Base-by-base conservation (phyloP, 2,113 vertebrate genomes). In the Nasalis larvatus region DNA sequence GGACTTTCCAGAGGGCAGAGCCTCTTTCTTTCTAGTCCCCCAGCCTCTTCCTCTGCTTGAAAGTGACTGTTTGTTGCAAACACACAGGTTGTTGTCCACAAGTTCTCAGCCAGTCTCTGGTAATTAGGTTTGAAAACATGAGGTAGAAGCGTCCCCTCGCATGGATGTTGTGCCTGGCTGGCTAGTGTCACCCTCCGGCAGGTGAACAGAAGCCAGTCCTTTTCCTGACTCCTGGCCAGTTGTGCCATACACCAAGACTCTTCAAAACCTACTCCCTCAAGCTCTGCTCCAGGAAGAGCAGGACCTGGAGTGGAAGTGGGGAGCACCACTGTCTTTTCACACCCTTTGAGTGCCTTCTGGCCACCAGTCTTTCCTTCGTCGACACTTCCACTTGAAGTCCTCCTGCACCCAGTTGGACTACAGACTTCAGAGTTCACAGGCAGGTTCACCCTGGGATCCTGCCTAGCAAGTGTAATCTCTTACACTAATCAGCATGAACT, bases 391-490 rank as follows among this genome's bases (percentile, higher is more conserved):
- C 45, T 5, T 83, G 16, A 91, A 82, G 91, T 86, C 84, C 73
- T 92, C 68, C n/a, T 77, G 49, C 23, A 63, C 76, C 63, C 54
- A 47, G 88, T 71, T 60, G 42, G 73, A 60, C 66, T 74, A 47
- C 77, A 73, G 74, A 60, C 88, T 23, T 86, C 54, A 68, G 93
- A 85, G 32, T 30, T 68, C 54, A 78, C 45, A 4, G 83, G 86
- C 42, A 56, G 71, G 20, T 86, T 74, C 86, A 88, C 56, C n/a
- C 88, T 30, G 21, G 40, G 68, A 85, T 85, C 83, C 87, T 86
- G 94, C 93, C 87, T 92, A 71, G 95, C 95, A 96, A 94, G 81
- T 49, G 47, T 49, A 49, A 49, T 49, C 12, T 49, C 13, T 30
- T 63, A 63, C 27, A 30, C 60, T 63, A 30, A 63, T 63, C 27